Evolutionary conservation across 2,888 invertebrate species (phyloP).

Genomic region (Pyrochroa serraticornis): DNA sequence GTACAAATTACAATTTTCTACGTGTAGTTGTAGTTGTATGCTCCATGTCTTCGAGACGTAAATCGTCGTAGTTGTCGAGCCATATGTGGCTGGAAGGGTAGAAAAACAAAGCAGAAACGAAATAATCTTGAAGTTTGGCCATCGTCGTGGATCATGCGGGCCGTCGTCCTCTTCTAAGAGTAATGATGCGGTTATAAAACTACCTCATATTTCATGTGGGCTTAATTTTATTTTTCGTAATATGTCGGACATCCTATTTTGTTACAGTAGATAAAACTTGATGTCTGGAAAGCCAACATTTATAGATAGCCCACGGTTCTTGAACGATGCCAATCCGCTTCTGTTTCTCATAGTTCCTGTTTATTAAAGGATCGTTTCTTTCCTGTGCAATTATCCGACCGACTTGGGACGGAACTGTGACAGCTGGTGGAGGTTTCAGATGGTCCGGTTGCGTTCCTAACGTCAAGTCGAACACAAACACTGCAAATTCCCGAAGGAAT

Average conservation of each 20-base stretch:
- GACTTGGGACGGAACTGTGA: conserved; percentile 6
- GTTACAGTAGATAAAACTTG: conserved; percentile 48
- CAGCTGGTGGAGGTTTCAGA: conserved; percentile 17
- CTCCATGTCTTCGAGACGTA: too few species aligned
- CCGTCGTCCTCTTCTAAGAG: conserved; percentile 35
- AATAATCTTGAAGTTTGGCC: conserved; percentile 32
- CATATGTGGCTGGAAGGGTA: neutral
- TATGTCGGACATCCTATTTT: conserved; percentile 49
- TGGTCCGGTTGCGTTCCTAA: conserved; percentile 33
- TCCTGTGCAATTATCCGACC: conserved; percentile 1
- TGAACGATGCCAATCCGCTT: conserved; percentile 8
- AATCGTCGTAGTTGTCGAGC: conserved; percentile 2
- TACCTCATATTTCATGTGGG: conserved; percentile 47
- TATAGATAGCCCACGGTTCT: conserved; percentile 37
- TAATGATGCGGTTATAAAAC: conserved; percentile 45
- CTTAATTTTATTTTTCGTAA: conserved; percentile 50
- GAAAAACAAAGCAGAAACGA: conserved; percentile 24
- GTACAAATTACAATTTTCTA: too few species aligned
- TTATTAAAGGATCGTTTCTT: conserved; percentile 7
- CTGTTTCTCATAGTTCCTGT: conserved; percentile 16
- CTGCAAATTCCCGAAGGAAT: conserved; percentile 37
- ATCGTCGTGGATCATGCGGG: conserved; percentile 30
- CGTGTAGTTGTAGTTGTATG: too few species aligned
- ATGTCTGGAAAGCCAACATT: conserved; percentile 41
- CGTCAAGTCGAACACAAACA: conserved; percentile 41